Conservation (phyloP, 2,888 invertebrate genomes). For the Parasteatoda lunata region DNA sequence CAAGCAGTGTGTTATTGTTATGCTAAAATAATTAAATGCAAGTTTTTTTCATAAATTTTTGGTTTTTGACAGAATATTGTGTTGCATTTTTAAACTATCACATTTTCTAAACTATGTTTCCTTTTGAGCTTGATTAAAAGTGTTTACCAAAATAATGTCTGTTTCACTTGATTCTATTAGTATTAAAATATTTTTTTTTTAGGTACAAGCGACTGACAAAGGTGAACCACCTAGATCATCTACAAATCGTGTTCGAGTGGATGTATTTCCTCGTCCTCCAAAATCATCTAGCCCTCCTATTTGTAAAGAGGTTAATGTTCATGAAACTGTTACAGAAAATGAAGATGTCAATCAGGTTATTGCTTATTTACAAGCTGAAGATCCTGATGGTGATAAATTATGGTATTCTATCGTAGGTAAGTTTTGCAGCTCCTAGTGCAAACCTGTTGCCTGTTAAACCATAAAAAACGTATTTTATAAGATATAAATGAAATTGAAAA, state of each 20-base stretch:
- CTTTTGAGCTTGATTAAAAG: no score
- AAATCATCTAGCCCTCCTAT: constrained; percentile 79
- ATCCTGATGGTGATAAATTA: constrained; percentile 88
- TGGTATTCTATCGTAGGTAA: constrained; percentile 89
- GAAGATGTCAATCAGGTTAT: constrained; percentile 91
- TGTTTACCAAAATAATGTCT: no score
- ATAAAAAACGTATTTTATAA: no score
- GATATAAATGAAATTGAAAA: no score
- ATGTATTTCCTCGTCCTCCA: constrained; percentile 75
- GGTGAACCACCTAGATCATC: constrained; percentile 84
- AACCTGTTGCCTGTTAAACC: no score
- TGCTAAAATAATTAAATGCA: no score
- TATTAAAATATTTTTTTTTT: neutral
- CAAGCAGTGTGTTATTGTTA: no score
- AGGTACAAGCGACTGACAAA: constrained; percentile 79
- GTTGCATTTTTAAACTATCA: no score
- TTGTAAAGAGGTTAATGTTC: constrained; percentile 77
- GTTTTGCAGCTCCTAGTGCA: constrained; percentile 24
- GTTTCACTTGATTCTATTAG: neutral
- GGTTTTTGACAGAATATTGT: no score
- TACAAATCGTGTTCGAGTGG: constrained; percentile 84
- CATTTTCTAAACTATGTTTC: no score
- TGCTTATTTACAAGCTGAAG: constrained; percentile 87
- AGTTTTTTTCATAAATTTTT: no score
- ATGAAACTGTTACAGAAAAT: constrained; percentile 73